Evolutionary conservation across 2,888 invertebrate species (phyloP).

Genomic region (Anticlea derivata): DNA sequence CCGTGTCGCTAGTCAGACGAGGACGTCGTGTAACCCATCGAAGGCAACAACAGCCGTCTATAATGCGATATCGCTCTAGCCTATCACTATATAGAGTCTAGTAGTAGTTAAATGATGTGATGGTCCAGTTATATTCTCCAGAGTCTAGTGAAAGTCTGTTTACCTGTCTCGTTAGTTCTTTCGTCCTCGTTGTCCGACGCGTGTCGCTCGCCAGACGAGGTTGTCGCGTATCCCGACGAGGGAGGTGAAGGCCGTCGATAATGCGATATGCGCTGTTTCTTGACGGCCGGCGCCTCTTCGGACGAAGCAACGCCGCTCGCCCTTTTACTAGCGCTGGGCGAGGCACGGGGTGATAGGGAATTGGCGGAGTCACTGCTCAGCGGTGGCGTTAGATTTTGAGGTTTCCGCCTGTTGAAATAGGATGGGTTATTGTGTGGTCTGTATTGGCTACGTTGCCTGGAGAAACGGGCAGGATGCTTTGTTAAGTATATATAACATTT

Average conservation of each 20-base stretch:
- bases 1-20: too few relatives aligned
- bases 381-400: constrained; percentile 95
- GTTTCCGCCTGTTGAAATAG: constrained; percentile 87
- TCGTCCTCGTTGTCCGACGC: constrained; percentile 81
- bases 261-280: constrained; percentile 93
- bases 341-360: constrained; percentile 90
- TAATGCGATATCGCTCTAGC: too few relatives aligned
- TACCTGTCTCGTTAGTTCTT: constrained; percentile 53
- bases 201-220: constrained; percentile 80
- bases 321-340: constrained; percentile 83
- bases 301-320: constrained; percentile 88
- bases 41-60: too few relatives aligned
- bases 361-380: constrained; percentile 94
- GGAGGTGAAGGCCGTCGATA: constrained; percentile 84
- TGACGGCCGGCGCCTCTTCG: constrained; percentile 83
- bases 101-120: too few relatives aligned
- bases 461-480: too few relatives aligned
- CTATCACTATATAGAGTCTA: too few relatives aligned
- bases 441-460: too few relatives aligned
- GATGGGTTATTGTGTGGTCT: constrained; percentile 2
- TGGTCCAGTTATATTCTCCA: background rate
- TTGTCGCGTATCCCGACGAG: constrained; percentile 73
- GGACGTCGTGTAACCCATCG: too few relatives aligned
- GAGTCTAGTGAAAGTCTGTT: background rate
- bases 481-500: too few relatives aligned